Evolutionary conservation across 64 coral and sea anemone species (phyloP), one percentile per base, ranked within the genome.

Genomic region (Montipora sp.): DNA sequence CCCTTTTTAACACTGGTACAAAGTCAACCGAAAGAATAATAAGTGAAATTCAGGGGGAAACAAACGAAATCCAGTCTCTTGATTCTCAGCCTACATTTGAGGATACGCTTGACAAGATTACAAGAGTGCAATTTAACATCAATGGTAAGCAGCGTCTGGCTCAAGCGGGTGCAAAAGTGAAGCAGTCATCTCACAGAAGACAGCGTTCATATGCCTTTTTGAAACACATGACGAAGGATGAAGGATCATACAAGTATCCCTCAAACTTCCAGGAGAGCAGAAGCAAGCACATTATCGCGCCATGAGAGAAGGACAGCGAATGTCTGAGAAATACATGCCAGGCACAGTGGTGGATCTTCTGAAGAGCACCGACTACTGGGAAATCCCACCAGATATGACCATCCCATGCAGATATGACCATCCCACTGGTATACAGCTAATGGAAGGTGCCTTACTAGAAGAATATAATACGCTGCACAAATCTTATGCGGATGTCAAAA

Each of bases 31-130:
- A 57, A 57, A 57, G 84, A 4, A 80, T 61, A 16, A 88, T 88
- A 9, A 68, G 92, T 51, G 92, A 93, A 75, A 93, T 93, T 81
- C 83, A 93, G 75, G 83, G 84, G 49, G 81, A 93, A 81, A 88
- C 84, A 7, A 88, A 77, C 43, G 21, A 93, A 60, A 77, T 93
- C 0, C 83, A 92, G 24, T 92, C 90, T 24, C 51, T 92, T 77
- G 81, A 92, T 77, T 60, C 80, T 8, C 90, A 92, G 47, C 65
- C 84, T 16, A 73, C 84, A 11, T 93, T 88, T 93, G 83, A 1
- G 49, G 77, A 75, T 36, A 93, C 82, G 92, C 77, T 89, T 13
- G 53, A 93, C 5, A 88, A 82, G 74, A 48, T 65, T 57, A 71
- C 92, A 3, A 93, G 66, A 11, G 69, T 93, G 9, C 92, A 93